These are phyloP conservation scores for Heliconius hortense DNA, from an alignment of 2,888 invertebrate species.

Conservation along the genomic window DNA sequence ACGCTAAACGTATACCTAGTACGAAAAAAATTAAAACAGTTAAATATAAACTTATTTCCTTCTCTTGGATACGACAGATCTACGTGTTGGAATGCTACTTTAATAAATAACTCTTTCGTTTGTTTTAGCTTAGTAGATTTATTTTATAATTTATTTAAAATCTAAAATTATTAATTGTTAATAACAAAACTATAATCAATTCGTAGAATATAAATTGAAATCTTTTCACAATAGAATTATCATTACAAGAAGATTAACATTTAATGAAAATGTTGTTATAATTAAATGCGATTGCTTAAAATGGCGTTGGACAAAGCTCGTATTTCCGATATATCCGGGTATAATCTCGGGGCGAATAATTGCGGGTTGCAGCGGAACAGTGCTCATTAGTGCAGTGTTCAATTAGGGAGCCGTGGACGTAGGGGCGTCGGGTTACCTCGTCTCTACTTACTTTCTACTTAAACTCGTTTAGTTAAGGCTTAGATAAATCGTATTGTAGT, in stretches of 20 bases:
- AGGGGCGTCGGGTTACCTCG: slow-evolving; percentile 38
- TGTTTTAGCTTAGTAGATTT: background rate
- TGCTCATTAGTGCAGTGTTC: slow-evolving; percentile 80
- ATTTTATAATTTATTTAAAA: background rate
- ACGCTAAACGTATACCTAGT: background rate
- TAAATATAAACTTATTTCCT: slow-evolving; percentile 1
- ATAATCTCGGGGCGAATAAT: slow-evolving; percentile 74
- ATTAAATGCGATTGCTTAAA: slow-evolving; percentile 44
- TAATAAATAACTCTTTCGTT: slow-evolving; percentile 5
- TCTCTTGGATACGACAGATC: slow-evolving; percentile 32
- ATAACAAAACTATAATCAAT: background rate
- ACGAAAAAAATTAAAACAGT: background rate
- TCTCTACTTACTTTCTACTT: slow-evolving; percentile 20
- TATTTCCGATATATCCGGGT: slow-evolving; percentile 67
- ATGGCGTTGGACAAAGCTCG: slow-evolving; percentile 58
- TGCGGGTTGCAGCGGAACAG: slow-evolving; percentile 75
- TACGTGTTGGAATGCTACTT: slow-evolving; percentile 43
- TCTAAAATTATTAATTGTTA: background rate
- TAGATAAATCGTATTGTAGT: background rate
- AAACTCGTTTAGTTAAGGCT: slow-evolving; percentile 20
- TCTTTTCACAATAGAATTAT: background rate
- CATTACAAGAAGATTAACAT: slow-evolving; percentile 24
- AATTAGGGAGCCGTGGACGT: slow-evolving; percentile 71
- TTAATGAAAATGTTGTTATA: slow-evolving; percentile 37
- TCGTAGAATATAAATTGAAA: background rate